Base-by-base conservation (phyloP, 2,797 vertebrate species). In the Pempheris klunzingeri region DNA sequence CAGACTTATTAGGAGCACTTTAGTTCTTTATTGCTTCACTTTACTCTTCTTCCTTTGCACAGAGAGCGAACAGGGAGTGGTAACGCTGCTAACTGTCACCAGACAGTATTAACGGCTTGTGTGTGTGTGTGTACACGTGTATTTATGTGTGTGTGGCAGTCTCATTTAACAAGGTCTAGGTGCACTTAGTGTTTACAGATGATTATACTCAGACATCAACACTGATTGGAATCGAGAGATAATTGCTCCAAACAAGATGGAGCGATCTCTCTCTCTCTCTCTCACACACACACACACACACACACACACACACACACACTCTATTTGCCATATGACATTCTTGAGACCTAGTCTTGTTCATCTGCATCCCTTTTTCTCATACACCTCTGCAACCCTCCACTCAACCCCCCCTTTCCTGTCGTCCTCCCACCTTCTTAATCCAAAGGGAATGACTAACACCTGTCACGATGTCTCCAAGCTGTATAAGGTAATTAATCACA, bases 141-240 rank as follows among this genome's bases (percentile, higher is more conserved):
- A 7, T 63, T 12, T 68, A 22, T 73, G 38, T 77, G 69, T 61
- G 73, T 69, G 80, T 69, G 71, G 36, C 39, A 52, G 61, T 80
- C 79, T 89, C 85, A 92, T 92, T 88, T 89, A 88, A 86, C 43
- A 73, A 81, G 74, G 76, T 75, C 67, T 77, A 36, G 61, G 62
- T 32, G 9, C 74, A 79, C 79, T 87, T 85, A 65, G 60, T 87
- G 84, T 92, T 92, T 87, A 88, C 85, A 84, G 77, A 82, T 57
- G 60, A 86, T 88, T 85, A 84, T 90, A 84, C 63, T 58, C 83
- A 82, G 78, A 76, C 90, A 85, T 89, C 86, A 88, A 66, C 81
- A 72, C 72, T 86, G 83, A 93, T 90, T 88, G 83, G 74, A 83
- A 78, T 88, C 83, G 69, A 84, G 85, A 81, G 84, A 89, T 92